Evolutionary conservation across 37 sponge, comb jelly and placozoan species (phyloP).

Genomic region (Oopsacas minuta): DNA sequence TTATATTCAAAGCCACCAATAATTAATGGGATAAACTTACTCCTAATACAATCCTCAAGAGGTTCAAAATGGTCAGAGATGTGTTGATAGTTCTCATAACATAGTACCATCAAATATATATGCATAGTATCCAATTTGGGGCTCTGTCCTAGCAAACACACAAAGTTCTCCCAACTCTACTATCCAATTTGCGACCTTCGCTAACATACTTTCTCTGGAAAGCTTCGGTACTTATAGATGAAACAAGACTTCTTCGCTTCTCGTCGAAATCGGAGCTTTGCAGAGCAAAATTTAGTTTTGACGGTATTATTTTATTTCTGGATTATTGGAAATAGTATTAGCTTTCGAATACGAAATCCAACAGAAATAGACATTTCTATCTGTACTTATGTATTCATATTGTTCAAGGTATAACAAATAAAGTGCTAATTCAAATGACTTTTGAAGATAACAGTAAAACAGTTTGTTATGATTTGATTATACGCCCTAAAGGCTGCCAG

Average conservation of each 20-base stretch:
- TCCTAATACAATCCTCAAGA: neutral
- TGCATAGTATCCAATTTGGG: neutral
- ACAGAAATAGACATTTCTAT: no score
- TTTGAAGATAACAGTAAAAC: no score
- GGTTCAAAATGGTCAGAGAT: neutral
- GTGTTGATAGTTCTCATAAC: neutral
- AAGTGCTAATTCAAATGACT: no score
- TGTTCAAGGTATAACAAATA: no score
- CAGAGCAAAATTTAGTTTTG: no score
- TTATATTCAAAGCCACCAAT: neutral
- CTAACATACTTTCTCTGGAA: neutral
- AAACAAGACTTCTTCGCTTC: neutral
- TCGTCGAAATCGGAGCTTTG: no score
- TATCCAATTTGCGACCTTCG: neutral
- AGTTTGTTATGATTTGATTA: no score
- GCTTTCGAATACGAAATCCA: no score
- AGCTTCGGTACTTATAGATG: neutral
- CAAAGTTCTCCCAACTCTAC: neutral
- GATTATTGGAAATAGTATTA: no score
- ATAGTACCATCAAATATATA: neutral
- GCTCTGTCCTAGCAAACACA: neutral
- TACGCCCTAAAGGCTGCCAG: no score
- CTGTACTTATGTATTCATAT: no score
- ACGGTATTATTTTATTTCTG: no score
- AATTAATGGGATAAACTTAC: neutral